phyloP scores from a whole-genome alignment of 2,797 vertebrate species.

The Catharus ustulatus region DNA sequence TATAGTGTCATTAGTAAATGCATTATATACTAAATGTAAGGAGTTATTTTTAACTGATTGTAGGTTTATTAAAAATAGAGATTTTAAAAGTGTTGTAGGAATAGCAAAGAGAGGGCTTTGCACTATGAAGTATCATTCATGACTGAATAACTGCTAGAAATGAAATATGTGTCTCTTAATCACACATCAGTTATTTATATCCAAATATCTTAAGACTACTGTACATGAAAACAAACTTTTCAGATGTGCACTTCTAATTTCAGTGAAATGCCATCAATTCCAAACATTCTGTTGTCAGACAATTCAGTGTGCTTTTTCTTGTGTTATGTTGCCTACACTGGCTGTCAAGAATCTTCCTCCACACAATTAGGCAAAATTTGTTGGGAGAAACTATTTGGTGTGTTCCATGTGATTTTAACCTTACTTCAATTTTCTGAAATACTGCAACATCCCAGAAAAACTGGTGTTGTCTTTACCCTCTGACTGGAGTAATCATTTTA shows the following conservation, averaged over 20 bases:
- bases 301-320: background rate
- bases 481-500: background rate
- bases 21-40: background rate
- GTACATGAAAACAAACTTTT: background rate
- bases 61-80: conserved; percentile 16
- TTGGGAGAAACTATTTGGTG: background rate
- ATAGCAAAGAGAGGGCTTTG: background rate
- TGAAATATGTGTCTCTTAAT: background rate
- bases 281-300: background rate
- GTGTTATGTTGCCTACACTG: background rate
- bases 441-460: background rate
- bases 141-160: background rate
- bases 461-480: background rate
- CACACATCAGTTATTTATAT: background rate
- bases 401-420: background rate
- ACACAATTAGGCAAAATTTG: background rate
- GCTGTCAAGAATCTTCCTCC: background rate
- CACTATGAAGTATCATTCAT: background rate
- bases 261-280: background rate
- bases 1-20: conserved; percentile 9
- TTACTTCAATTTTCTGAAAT: background rate
- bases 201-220: background rate
- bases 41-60: conserved; percentile 30
- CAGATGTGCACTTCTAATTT: background rate
- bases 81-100: background rate